Conservation (phyloP, 1,140 invertebrate species). For the Brachionus calyciflorus region DNA sequence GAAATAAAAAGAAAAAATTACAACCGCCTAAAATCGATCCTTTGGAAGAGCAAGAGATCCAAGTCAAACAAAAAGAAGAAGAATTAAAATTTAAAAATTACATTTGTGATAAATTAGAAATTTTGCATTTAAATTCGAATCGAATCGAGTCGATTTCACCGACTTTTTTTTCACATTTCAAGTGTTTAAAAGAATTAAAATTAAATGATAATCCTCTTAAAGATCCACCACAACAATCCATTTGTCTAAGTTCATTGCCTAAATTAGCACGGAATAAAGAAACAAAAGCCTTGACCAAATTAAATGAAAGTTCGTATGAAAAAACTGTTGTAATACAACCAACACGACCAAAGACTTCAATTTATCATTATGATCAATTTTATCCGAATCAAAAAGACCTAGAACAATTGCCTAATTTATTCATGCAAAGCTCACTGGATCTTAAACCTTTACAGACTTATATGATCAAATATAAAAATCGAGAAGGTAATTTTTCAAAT, state of each 20-base stretch:
- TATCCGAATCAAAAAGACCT: background rate
- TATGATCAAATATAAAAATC: slow-evolving; percentile 23
- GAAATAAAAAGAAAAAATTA: background rate
- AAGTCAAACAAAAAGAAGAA: background rate
- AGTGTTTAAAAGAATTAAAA: slow-evolving; percentile 1
- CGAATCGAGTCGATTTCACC: slow-evolving; percentile 2
- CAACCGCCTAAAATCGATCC: background rate
- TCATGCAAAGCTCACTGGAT: background rate
- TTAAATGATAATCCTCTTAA: slow-evolving; percentile 28
- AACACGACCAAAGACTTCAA: background rate
- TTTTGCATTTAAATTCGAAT: slow-evolving; percentile 17
- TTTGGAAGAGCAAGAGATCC: background rate
- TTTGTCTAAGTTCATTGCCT: background rate
- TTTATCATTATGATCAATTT: slow-evolving; percentile 20
- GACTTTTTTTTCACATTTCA: slow-evolving; percentile 30
- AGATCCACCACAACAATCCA: slow-evolving; percentile 25
- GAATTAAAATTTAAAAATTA: background rate
- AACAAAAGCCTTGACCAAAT: background rate
- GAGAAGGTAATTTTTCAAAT: background rate
- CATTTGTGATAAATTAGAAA: background rate
- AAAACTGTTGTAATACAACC: background rate
- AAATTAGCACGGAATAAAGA: background rate
- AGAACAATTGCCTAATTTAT: background rate
- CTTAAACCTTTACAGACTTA: slow-evolving; percentile 26
- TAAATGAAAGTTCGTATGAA: no score